Base-by-base conservation (phyloP, 2,113 vertebrate species). In the Mirza zaza region DNA sequence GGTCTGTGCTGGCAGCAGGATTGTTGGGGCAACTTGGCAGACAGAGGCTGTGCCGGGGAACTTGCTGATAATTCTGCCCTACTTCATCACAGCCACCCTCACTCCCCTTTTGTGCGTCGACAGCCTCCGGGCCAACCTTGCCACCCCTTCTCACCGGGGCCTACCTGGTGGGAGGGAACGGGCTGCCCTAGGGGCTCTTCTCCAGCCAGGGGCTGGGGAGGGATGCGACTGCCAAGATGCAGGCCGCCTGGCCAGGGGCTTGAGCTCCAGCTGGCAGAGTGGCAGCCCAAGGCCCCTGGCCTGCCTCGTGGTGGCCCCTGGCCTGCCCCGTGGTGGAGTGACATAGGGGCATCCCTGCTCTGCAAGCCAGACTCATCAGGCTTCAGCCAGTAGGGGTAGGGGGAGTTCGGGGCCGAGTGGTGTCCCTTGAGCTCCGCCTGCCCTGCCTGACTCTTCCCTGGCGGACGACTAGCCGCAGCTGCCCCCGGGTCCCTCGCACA, bases 401-500 rank as follows among this genome's bases (percentile, higher is more conserved):
- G 2, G 9, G 52, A 18, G 39, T 65, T 73, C 52, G 27, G n/a
- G n/a, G 32, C n/a, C 14, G 5, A 10, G 12, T 32, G 32, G 5
- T 32, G 10, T 57, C 27, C 65, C 57, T n/a, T 5, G n/a, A 36
- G 20, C 55, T 18, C 20, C 0, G 61, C 13, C 32, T 76, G 36
- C 21, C 8, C 39, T 3, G 27, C 50, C 12, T 70, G 76, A 45
- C 42, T 70, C 67, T 23, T n/a, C 4, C 18, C 13, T 25, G 27
- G 45, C 17, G 29, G 27, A 50, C 48, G 6, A 0, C 4, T 57
- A 52, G 52, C 48, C 45, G 29, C 7, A 4, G 55, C 25, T 61
- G 32, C 8, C 23, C n/a, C 8, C 18, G 59, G 8, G 27, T 36
- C 0, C 6, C 39, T n/a, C 5, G 34, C 7, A 1, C 17, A 14